Evolutionary conservation across 2,888 invertebrate species (phyloP), one percentile per base, ranked within the genome.

Genomic region (Amblyjoppa fuscipennis): DNA sequence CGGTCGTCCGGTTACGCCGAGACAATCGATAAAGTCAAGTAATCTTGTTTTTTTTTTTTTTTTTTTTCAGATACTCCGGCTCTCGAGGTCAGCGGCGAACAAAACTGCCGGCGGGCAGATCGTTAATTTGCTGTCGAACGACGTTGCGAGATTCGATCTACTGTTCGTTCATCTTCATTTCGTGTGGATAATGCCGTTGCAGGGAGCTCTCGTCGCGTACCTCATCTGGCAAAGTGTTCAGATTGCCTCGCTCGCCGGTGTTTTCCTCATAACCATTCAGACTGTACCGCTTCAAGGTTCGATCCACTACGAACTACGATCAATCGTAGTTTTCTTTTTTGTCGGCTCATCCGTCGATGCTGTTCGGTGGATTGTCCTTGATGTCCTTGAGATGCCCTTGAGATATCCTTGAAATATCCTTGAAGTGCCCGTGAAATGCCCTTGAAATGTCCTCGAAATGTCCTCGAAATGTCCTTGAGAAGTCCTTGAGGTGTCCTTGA

Each of bases 121-220:
- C 90, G 96, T 98, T 69, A 98, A 98, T 93, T 94, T 98, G 81
- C 95, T 98, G 94, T 97, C 98, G 0, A 98, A 98, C 90, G 98
- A 98, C 92, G 98, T 98, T 2, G 96, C 96, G 90, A 95, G 98
- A 87, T 97, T 98, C 92, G 98, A 98, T 92, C 94, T 96, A 93
- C 96, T 96, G 31, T 95, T 96, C 28, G 90, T 96, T 73, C 96
- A 96, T 91, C 93, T 97, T 16, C 97, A 98, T 93, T 98, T 96
- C 92, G 93, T 98, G 68, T 97, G 97, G 97, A 96, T 98, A 78
- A 97, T 97, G 94, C 98, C 98, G 0, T 95, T 98, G 16, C 96
- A 97, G 90, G 96, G 96, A 11, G 94, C 96, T 0, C 95, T 97
- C 34, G 96, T 96, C n/a, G 94, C 96, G 7, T 95, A 94, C 80